Percentiles rank a stretch among this genome's conserved stretches.
These are phyloP conservation scores for Galaxea fascicularis DNA, from an alignment of 92 coral and sea anemone species.

Conservation along the genomic window DNA sequence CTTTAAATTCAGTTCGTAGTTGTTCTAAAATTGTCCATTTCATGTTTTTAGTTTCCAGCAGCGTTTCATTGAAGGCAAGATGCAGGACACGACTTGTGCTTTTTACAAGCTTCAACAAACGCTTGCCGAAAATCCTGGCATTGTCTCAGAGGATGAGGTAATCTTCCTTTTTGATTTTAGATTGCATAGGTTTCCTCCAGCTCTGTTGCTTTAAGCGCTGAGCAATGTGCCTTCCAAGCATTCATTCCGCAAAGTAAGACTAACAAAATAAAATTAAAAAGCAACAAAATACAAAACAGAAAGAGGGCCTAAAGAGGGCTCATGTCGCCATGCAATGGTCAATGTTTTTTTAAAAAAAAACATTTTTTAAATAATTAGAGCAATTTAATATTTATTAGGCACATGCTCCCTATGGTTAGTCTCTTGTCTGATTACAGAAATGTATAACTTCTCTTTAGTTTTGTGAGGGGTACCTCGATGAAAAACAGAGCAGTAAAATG, in stretches of 20 bases:
- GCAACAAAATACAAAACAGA: background rate
- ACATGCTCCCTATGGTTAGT: too few species aligned
- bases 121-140: constrained; percentile 48
- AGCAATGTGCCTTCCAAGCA: background rate
- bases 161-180: background rate
- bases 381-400: too few species aligned
- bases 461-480: background rate
- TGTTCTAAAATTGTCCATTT: background rate
- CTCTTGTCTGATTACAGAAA: too few species aligned
- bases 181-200: background rate
- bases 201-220: too few species aligned
- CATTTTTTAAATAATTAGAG: too few species aligned
- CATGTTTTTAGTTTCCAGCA: constrained; percentile 33
- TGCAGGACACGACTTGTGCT: constrained; percentile 57
- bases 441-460: background rate
- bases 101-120: constrained; percentile 71
- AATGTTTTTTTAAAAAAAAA: too few species aligned
- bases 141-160: constrained; percentile 68
- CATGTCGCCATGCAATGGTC: background rate
- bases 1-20: background rate
- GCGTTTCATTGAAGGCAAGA: constrained; percentile 62
- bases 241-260: background rate
- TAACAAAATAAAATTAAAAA: background rate
- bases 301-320: background rate
- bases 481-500: background rate